Evolutionary conservation across 2,797 vertebrate genomes (phyloP), one percentile per base, ranked within the genome.

Genomic region (Sebastes flavidus): DNA sequence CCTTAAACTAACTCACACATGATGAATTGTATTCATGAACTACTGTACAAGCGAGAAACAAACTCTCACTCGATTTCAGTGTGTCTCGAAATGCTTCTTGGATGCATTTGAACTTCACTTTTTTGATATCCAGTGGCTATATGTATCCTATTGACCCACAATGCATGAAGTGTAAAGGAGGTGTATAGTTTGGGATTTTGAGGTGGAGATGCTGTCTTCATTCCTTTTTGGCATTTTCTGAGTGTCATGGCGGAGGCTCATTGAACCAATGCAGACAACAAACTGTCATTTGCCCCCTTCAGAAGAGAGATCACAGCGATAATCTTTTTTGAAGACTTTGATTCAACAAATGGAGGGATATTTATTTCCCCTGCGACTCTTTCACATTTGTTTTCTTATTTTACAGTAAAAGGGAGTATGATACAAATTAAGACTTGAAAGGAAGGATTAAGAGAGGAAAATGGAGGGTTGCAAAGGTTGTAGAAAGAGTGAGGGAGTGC

Each of bases 361-460:
- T 65, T 66, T 54, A 63, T 38, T 27, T 55, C 49, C 54, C 4
- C 27, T 32, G 14, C 1, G 0, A 46, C n/a, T 66, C 30, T 56
- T 22, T 42, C 46, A 58, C 52, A 63, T 63, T 65, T 79, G 4
- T 81, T 71, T 80, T 5, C 1, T 58, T 38, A 22, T 69, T 77
- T 20, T 71, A 54, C 8, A 72, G 38, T 62, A 77, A 73, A 49
- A 58, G 24, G 22, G 4, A 60, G 3, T n/a, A 14, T 27, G 18
- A 61, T 12, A 55, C 14, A 16, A 12, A 61, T 56, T 20, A 20
- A 49, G 55, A 38, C 13, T 36, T 2, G 9, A 49, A 49, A 49
- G 2, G 11, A n/a, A 25, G n/a, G 56, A 34, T 70, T 36, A 20
- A 58, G 52, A 8, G 34, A 59, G 3, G 54, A 30, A 80, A 54